A percentile compares a stretch with the other conserved stretches of the same genome.
Conservation (phyloP, 2,888 invertebrate species). For the Caradrina kadenii region DNA sequence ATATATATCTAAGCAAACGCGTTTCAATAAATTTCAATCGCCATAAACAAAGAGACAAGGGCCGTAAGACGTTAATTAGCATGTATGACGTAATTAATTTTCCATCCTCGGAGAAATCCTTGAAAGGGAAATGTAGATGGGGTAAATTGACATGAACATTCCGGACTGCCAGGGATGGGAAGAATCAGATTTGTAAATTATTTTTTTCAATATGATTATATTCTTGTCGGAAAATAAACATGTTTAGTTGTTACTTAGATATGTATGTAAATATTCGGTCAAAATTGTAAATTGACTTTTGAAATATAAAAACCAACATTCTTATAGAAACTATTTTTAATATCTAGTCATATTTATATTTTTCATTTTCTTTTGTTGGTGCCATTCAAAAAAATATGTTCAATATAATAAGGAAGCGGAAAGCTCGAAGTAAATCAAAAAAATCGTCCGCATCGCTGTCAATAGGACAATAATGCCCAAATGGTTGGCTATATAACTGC, state of each 20-base stretch:
- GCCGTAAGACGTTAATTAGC: constrained; percentile 76
- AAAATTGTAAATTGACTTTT: not conserved
- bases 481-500: no score
- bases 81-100: constrained; percentile 72
- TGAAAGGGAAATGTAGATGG: constrained; percentile 43
- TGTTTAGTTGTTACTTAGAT: no score
- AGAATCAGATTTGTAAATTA: not conserved
- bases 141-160: constrained; percentile 57
- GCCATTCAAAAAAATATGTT: not conserved
- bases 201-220: not conserved
- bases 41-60: constrained; percentile 63
- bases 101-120: constrained; percentile 36
- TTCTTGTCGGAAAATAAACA: not conserved
- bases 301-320: not conserved
- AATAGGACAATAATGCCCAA: no score
- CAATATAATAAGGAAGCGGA: no score
- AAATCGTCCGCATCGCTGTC: no score
- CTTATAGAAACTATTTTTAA: no score
- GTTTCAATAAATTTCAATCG: constrained; percentile 56
- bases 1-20: constrained; percentile 34
- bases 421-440: no score
- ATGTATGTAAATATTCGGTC: not conserved
- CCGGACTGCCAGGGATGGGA: constrained; percentile 19
- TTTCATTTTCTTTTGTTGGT: not conserved
- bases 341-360: not conserved